A percentile compares a stretch with the other conserved stretches of the same genome.
Evolutionary conservation across 2,888 invertebrate species (phyloP).

Genomic region (Eledona agricola): DNA sequence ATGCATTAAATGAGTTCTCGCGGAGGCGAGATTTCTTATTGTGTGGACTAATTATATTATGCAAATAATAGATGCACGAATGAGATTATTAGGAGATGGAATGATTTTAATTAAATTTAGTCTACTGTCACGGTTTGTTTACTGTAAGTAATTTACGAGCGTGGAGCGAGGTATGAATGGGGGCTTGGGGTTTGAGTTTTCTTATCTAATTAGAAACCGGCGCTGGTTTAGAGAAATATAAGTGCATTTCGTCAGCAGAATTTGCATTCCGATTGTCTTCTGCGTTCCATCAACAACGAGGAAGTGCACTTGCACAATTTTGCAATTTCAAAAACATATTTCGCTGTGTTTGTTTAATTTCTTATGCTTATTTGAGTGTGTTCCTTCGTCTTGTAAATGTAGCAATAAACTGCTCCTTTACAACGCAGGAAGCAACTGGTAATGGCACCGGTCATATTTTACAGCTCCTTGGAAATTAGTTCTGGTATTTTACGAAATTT

Average conservation of each 20-base stretch:
- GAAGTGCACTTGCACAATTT: no score
- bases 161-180: conserved; percentile 13
- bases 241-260: no score
- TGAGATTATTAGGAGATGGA: conserved; percentile 16
- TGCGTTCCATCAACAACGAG: no score
- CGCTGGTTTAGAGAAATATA: conserved; percentile 10
- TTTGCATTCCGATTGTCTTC: no score
- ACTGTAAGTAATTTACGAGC: conserved; percentile 19
- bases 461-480: neutral
- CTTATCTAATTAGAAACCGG: conserved; percentile 17
- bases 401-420: conserved; percentile 9
- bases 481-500: no score
- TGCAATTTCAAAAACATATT: no score
- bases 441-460: conserved; percentile 11
- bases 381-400: no score
- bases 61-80: conserved; percentile 18
- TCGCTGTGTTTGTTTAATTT: no score
- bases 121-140: conserved; percentile 21
- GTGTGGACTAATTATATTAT: conserved; percentile 15
- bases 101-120: conserved; percentile 27
- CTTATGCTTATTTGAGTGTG: no score
- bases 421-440: conserved; percentile 11
- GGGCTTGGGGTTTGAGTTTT: conserved; percentile 16
- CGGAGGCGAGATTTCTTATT: no score
- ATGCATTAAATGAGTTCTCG: conserved; percentile 1